Evolutionary conservation across 2,888 invertebrate genomes (phyloP).

Genomic region (Pomacea canaliculata): DNA sequence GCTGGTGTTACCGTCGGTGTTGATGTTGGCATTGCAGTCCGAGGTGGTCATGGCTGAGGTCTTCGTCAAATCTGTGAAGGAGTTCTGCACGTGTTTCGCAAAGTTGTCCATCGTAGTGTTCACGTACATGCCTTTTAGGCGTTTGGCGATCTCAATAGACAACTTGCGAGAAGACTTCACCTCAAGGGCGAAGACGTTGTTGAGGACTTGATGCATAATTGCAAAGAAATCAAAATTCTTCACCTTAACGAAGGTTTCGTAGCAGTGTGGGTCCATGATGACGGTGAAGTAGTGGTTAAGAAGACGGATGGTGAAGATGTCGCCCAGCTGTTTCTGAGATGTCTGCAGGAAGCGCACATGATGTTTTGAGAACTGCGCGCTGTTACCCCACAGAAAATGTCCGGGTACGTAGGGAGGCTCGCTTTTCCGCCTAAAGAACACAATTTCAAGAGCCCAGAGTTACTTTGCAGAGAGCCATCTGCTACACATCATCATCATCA

Average conservation of each 20-base stretch:
- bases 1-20: neutral
- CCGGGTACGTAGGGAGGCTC: constrained; percentile 62
- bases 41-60: neutral
- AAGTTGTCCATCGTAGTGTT: constrained; percentile 56
- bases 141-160: constrained; percentile 66
- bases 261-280: constrained; percentile 66
- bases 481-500: too few relatives aligned
- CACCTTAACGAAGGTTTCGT: constrained; percentile 63
- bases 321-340: constrained; percentile 59
- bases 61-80: constrained; percentile 41
- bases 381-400: constrained; percentile 58
- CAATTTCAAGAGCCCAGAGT: too few relatives aligned
- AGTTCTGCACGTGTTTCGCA: constrained; percentile 53
- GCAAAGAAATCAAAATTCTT: constrained; percentile 68
- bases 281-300: constrained; percentile 67
- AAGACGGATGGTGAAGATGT: constrained; percentile 68
- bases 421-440: constrained; percentile 54
- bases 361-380: constrained; percentile 60
- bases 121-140: constrained; percentile 62
- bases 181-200: constrained; percentile 67
- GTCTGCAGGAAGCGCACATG: constrained; percentile 67
- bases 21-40: constrained; percentile 7
- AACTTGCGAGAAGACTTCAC: constrained; percentile 64
- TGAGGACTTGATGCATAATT: constrained; percentile 65
- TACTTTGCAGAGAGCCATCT: too few relatives aligned